phyloP scores from a whole-genome alignment of 2,888 invertebrate genomes.

The Gymnocheta viridis region DNA sequence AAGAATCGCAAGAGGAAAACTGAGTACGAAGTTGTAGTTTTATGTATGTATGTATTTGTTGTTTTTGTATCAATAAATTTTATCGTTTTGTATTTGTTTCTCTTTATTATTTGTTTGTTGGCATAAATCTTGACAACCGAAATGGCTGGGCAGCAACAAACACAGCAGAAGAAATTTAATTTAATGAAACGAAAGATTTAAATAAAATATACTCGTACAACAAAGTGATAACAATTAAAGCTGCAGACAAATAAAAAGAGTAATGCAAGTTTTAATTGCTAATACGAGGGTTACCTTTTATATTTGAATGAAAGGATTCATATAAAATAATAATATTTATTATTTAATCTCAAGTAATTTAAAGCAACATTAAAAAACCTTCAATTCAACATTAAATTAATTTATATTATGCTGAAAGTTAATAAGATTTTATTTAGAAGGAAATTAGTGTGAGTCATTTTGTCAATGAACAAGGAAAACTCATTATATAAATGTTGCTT shows the following conservation, averaged over 20 bases:
- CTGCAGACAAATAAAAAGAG: slow-evolving; percentile 12
- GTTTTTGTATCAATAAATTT: slow-evolving; percentile 37
- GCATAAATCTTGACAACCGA: slow-evolving; percentile 41
- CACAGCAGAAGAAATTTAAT: background rate
- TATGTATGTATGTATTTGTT: background rate
- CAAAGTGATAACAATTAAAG: slow-evolving; percentile 38
- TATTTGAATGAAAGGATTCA: too few species aligned
- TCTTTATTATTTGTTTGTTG: slow-evolving; percentile 31
- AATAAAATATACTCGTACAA: slow-evolving; percentile 29
- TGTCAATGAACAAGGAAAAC: too few species aligned
- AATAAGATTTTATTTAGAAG: too few species aligned
- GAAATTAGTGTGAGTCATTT: too few species aligned
- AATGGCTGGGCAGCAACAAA: background rate
- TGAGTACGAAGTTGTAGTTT: background rate
- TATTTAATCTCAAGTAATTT: too few species aligned
- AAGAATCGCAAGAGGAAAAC: background rate
- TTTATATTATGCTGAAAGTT: too few species aligned
- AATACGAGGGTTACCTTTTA: too few species aligned
- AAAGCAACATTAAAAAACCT: too few species aligned
- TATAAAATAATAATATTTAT: too few species aligned
- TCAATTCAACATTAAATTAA: too few species aligned
- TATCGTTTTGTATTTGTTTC: slow-evolving; percentile 22
- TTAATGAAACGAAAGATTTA: slow-evolving; percentile 16
- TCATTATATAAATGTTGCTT: too few species aligned
- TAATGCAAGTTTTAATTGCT: background rate